A percentile compares a stretch with the other conserved stretches of the same genome.
Evolutionary conservation across 1,140 invertebrate species (phyloP).

Genomic region (Phocides pigmalion): DNA sequence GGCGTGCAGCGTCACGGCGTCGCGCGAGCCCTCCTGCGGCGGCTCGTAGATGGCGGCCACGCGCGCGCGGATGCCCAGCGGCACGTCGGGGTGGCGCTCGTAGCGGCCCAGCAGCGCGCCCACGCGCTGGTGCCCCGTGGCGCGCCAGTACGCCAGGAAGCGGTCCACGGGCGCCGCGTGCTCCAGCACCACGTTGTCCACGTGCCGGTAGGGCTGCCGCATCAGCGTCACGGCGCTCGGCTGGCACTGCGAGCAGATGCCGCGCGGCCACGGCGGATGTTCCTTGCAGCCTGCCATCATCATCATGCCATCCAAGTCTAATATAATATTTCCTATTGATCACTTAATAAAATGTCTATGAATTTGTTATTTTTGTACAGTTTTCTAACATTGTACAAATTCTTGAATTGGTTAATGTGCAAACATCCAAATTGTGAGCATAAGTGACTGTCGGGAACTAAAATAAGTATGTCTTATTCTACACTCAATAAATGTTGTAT

Average conservation of each 20-base stretch:
- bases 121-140: slow-evolving; percentile 96
- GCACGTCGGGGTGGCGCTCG: slow-evolving; percentile 96
- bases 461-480: no score
- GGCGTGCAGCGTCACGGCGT: slow-evolving; percentile 87
- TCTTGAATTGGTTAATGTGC: no score
- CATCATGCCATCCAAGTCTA: no score
- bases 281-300: slow-evolving; percentile 91
- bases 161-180: slow-evolving; percentile 97
- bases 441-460: no score
- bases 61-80: slow-evolving; percentile 95
- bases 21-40: slow-evolving; percentile 92
- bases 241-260: slow-evolving; percentile 99
- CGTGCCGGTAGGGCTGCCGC: slow-evolving; percentile 96
- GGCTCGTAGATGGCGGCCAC: slow-evolving; percentile 99
- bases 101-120: slow-evolving; percentile 97
- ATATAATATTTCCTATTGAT: no score
- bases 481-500: no score
- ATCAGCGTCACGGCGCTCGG: slow-evolving; percentile 98
- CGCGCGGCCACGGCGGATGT: slow-evolving; percentile 98
- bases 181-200: slow-evolving; percentile 99
- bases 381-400: no score
- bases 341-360: no score
- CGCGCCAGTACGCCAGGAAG: slow-evolving; percentile 98
- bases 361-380: no score
- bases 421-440: no score